Percentiles rank a stretch among this genome's conserved stretches.
These are phyloP conservation scores for Drosophila cracens DNA, from an alignment of 2,888 invertebrate species.

Conservation along the genomic window DNA sequence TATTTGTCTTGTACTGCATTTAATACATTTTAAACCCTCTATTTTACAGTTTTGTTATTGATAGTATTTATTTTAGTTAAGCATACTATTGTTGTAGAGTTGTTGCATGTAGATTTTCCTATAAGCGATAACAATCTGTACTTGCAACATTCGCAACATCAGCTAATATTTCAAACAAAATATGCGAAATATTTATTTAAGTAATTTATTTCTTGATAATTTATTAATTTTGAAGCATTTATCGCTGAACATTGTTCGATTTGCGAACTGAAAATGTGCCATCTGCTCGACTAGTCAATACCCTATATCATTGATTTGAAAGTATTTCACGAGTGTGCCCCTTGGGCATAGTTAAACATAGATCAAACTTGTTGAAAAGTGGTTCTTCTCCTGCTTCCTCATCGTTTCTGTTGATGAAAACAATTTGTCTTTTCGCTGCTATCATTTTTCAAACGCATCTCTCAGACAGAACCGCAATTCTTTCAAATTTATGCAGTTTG, in stretches of 20 bases:
- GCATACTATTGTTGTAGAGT: too few species aligned
- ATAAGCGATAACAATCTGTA: too few species aligned
- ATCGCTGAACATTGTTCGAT: not conserved
- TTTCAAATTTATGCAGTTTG: constrained; percentile 72
- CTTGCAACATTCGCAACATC: not conserved
- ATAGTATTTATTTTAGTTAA: too few species aligned
- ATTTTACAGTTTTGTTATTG: not conserved
- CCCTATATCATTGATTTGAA: not conserved
- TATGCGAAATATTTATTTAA: too few species aligned
- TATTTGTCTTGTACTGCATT: not conserved
- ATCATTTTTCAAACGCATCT: constrained; percentile 31
- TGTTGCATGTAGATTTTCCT: not conserved
- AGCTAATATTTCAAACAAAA: too few species aligned
- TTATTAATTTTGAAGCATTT: not conserved
- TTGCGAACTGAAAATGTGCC: not conserved
- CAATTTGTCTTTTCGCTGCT: constrained; percentile 3
- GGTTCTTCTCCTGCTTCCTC: not conserved
- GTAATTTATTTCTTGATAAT: not conserved
- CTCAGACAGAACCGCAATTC: constrained; percentile 28
- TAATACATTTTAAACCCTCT: not conserved
- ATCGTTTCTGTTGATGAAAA: not conserved
- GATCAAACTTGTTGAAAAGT: not conserved
- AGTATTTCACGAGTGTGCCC: not conserved
- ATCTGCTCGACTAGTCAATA: not conserved
- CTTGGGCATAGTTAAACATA: accelerated